These are phyloP conservation scores for Hydropsyche tenuis DNA, from an alignment of 1,140 invertebrate species.

Conservation along the genomic window DNA sequence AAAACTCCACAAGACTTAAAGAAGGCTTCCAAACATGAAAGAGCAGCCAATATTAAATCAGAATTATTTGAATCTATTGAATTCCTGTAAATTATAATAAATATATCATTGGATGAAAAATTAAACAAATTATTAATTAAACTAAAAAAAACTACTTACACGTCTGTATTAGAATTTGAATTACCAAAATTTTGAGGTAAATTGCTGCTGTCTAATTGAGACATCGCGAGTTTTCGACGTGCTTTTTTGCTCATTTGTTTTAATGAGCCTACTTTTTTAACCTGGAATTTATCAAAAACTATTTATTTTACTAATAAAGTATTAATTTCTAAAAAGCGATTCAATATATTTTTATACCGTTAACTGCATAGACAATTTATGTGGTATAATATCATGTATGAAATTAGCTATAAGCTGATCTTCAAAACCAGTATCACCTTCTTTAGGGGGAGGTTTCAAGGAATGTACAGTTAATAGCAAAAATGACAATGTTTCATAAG, in stretches of 20 bases:
- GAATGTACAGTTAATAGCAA: conserved; percentile 37
- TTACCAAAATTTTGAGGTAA: conserved; percentile 7
- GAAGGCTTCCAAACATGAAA: conserved; percentile 42
- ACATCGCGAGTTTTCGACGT: conserved; percentile 30
- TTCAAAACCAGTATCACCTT: conserved; percentile 39
- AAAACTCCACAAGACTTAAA: conserved; percentile 40
- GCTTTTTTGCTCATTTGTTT: conserved; percentile 38
- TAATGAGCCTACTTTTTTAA: conserved; percentile 24
- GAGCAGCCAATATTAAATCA: conserved; percentile 33
- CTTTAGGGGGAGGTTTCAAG: conserved; percentile 38
- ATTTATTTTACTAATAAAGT: neutral
- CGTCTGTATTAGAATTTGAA: conserved; percentile 12
- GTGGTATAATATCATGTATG: conserved; percentile 33
- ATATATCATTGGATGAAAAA: neutral
- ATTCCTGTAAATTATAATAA: conserved; percentile 1
- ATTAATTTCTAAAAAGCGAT: neutral
- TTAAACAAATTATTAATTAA: neutral
- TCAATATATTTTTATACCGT: conserved; percentile 28
- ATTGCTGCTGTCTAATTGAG: conserved; percentile 32
- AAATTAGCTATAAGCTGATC: conserved; percentile 41
- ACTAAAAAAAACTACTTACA: conserved; percentile 17
- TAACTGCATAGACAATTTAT: conserved; percentile 37
- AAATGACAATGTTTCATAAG: conserved; percentile 37
- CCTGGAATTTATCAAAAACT: conserved; percentile 11
- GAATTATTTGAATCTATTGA: conserved; percentile 16